Percentiles rank a stretch among this genome's conserved stretches.
Conservation (phyloP, 2,797 vertebrate species). For the Tarsius wallacei region DNA sequence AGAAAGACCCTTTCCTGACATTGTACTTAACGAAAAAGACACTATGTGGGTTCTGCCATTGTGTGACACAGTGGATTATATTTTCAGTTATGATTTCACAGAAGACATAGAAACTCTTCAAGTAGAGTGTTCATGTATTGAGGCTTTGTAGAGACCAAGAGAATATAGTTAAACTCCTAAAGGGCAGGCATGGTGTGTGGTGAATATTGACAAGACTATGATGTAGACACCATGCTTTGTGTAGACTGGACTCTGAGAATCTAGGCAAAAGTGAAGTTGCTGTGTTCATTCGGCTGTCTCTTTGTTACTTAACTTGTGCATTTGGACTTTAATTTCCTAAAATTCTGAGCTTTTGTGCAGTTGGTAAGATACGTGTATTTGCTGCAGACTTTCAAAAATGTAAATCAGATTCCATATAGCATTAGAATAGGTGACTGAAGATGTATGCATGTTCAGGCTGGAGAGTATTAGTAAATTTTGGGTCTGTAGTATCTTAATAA, state of each 20-base stretch:
- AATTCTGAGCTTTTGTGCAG: neutral
- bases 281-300: neutral
- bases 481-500: neutral
- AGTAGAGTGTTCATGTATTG: constrained; percentile 19
- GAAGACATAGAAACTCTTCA: constrained; percentile 58
- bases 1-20: constrained; percentile 68
- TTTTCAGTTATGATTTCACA: constrained; percentile 59
- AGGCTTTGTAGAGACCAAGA: constrained; percentile 40
- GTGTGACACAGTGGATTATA: neutral
- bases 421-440: neutral
- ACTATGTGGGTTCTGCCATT: constrained; percentile 35
- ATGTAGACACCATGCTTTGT: neutral
- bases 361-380: constrained; percentile 15
- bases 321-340: neutral
- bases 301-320: constrained; percentile 2
- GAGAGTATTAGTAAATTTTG: neutral
- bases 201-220: neutral
- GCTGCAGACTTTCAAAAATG: neutral
- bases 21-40: constrained; percentile 26
- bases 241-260: neutral
- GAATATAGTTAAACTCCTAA: neutral
- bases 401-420: neutral
- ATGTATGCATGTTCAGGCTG: neutral
- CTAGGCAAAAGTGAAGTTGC: neutral
- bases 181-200: neutral